phyloP scores from a whole-genome alignment of 2,113 vertebrate genomes.

The Pavo muticus region DNA sequence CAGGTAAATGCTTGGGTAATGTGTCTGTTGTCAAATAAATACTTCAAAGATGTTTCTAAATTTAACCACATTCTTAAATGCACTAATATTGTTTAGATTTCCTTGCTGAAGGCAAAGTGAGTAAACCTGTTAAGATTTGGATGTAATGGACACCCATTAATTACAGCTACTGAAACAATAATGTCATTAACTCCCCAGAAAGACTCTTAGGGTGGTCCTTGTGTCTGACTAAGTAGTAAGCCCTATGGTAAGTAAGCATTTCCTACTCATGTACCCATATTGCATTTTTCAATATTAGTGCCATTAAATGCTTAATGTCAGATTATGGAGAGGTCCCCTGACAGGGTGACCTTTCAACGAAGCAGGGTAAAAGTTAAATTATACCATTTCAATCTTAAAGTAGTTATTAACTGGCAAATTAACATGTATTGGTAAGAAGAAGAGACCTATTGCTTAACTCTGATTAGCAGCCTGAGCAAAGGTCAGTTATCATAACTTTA shows the following conservation, averaged over 20 bases:
- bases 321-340: background rate
- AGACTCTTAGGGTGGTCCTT: background rate
- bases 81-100: background rate
- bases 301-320: background rate
- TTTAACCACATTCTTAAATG: background rate
- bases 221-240: background rate
- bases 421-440: background rate
- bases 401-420: background rate
- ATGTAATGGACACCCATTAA: background rate
- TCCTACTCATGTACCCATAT: background rate
- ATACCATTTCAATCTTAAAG: background rate
- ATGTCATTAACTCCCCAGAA: background rate
- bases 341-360: background rate
- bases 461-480: background rate
- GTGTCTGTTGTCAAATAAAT: constrained; percentile 13
- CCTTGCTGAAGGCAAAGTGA: background rate
- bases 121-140: background rate
- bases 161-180: background rate
- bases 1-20: background rate
- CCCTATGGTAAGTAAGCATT: background rate
- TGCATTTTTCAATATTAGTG: background rate
- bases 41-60: constrained; percentile 15
- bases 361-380: background rate
- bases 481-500: background rate
- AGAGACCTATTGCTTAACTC: background rate